phyloP scores from a whole-genome alignment of 2,888 invertebrate species.

The Priocnemis perturbator region DNA sequence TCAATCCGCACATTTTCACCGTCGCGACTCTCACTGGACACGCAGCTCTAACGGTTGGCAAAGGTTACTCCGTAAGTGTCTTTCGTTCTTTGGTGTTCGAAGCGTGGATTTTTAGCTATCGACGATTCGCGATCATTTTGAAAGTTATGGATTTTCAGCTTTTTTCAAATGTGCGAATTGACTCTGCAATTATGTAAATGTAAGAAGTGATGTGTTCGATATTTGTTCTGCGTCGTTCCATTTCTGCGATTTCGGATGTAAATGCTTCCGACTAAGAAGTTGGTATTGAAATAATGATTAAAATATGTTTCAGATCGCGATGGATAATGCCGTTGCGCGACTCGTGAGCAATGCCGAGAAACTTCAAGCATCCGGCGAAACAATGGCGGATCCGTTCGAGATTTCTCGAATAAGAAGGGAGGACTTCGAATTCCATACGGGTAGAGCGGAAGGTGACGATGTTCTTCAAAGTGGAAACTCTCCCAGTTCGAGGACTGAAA shows the following conservation, averaged over 20 bases:
- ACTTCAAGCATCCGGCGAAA: slow-evolving; percentile 83
- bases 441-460: slow-evolving; percentile 89
- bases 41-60: slow-evolving; percentile 82
- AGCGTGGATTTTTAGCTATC: no score
- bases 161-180: no score
- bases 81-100: no score
- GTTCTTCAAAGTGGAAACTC: slow-evolving; percentile 85
- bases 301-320: slow-evolving; percentile 76
- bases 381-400: slow-evolving; percentile 89
- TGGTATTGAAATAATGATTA: no score
- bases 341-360: slow-evolving; percentile 77
- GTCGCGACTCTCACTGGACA: slow-evolving; percentile 94
- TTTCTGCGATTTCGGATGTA: no score
- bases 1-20: slow-evolving; percentile 90
- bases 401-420: slow-evolving; percentile 85
- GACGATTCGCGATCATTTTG: no score
- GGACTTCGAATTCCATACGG: slow-evolving; percentile 82
- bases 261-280: no score
- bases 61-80: slow-evolving; percentile 82
- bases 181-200: no score
- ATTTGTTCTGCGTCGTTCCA: no score
- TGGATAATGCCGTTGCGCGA: slow-evolving; percentile 81
- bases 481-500: slow-evolving; percentile 81
- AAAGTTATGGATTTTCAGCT: no score
- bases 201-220: no score